Percentiles rank a stretch among this genome's conserved stretches.
Evolutionary conservation across 2,113 vertebrate species (phyloP).

Genomic region (Piaya cayana): DNA sequence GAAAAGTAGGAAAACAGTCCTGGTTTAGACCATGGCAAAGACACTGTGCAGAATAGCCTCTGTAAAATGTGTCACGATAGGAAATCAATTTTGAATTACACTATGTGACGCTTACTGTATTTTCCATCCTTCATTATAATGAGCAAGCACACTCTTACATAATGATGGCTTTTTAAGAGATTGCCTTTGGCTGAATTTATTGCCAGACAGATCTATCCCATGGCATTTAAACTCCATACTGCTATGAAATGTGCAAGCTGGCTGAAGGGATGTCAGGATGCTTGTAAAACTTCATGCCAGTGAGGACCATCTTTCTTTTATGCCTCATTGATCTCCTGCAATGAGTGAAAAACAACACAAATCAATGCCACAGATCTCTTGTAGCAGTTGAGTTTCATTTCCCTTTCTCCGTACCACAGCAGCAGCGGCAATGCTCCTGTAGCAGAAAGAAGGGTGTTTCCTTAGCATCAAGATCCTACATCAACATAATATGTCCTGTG

Average conservation of each 20-base stretch:
- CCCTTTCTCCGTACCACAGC: neutral
- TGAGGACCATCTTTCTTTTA: neutral
- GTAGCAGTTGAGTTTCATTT: neutral
- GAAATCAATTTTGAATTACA: conserved; percentile 67
- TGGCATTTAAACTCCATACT: conserved; percentile 31
- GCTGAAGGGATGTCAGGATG: neutral
- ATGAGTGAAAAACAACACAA: conserved; percentile 21
- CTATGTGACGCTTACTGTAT: conserved; percentile 3
- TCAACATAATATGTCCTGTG: neutral
- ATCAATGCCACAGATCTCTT: conserved; percentile 28
- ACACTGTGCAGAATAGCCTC: neutral
- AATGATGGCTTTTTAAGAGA: conserved; percentile 67
- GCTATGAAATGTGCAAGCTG: conserved; percentile 24
- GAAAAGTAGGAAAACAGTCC: neutral
- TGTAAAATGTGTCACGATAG: conserved; percentile 49
- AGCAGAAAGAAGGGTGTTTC: neutral
- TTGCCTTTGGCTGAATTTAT: conserved; percentile 61
- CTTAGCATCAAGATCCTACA: neutral
- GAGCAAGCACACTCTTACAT: conserved; percentile 45
- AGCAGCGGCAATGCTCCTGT: neutral
- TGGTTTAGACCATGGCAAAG: neutral
- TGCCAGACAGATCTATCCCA: conserved; percentile 23
- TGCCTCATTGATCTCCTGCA: neutral
- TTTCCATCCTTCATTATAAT: conserved; percentile 66
- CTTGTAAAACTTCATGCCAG: conserved; percentile 29